Conservation (phyloP, 2,113 vertebrate species). For the Tinamus guttatus region DNA sequence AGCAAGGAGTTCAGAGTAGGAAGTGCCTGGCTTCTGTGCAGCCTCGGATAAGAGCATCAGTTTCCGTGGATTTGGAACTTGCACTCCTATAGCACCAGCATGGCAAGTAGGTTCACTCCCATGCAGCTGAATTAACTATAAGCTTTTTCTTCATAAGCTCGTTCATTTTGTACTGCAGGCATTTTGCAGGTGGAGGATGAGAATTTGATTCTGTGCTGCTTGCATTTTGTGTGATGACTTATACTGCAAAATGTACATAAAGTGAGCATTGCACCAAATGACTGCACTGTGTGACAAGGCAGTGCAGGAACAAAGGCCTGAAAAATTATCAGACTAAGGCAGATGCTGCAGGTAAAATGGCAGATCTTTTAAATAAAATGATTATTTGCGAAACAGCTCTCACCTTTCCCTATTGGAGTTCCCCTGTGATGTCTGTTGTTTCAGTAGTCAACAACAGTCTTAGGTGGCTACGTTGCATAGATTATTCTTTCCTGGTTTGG, state of each 20-base stretch:
- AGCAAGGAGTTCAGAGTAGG: background rate
- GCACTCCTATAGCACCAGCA: background rate
- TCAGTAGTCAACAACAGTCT: background rate
- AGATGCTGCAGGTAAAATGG: background rate
- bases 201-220: background rate
- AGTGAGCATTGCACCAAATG: background rate
- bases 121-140: background rate
- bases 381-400: background rate
- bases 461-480: background rate
- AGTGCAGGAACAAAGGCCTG: background rate
- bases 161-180: background rate
- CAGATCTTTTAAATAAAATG: background rate
- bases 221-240: background rate
- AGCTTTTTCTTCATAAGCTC: background rate
- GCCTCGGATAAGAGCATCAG: background rate
- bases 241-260: background rate
- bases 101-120: background rate
- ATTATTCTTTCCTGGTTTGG: background rate
- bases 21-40: background rate
- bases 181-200: background rate
- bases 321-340: background rate
- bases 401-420: background rate
- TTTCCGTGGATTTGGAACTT: background rate
- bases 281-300: background rate
- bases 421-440: background rate